Percentiles rank a stretch among this genome's conserved stretches.
Evolutionary conservation across 2,888 invertebrate species (phyloP).

Genomic region (Oscheius sp.): DNA sequence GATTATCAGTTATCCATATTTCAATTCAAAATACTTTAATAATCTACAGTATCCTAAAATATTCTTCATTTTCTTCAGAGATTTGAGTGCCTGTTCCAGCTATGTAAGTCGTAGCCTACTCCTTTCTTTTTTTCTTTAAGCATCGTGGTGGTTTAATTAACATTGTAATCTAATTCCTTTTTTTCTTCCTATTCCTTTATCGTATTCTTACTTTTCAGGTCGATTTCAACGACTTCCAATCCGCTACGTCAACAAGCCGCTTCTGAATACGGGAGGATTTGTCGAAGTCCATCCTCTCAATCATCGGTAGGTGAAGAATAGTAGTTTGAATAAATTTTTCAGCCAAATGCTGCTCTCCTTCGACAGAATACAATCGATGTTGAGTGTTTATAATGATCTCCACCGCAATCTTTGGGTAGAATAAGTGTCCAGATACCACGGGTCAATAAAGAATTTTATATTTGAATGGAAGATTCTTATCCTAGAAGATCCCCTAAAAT

Average conservation of each 20-base stretch:
- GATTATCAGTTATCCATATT: background rate
- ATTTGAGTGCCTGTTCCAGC: conserved; percentile 11
- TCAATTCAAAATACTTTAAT: background rate
- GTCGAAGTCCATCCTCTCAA: conserved; percentile 17
- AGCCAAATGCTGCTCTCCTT: conserved; percentile 14
- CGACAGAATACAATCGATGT: conserved; percentile 11
- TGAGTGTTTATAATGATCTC: conserved; percentile 21
- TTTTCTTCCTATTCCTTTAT: background rate
- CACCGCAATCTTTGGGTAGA: background rate
- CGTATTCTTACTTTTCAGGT: conserved; percentile 35
- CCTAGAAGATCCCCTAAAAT: no score
- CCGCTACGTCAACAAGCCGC: conserved; percentile 51
- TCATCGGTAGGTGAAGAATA: conserved; percentile 9
- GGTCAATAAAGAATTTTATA: background rate
- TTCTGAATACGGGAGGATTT: conserved; percentile 34
- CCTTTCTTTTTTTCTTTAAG: conserved; percentile 8
- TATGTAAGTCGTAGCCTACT: conserved; percentile 10
- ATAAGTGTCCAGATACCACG: background rate
- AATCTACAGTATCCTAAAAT: background rate
- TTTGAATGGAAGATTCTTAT: no score
- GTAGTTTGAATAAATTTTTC: background rate
- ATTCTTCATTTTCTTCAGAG: conserved; percentile 19
- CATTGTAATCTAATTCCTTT: background rate
- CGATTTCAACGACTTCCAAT: conserved; percentile 55
- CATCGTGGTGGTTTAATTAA: conserved; percentile 12